Evolutionary conservation across 2,113 vertebrate species (phyloP).

Genomic region (Ploceus nigricollis): DNA sequence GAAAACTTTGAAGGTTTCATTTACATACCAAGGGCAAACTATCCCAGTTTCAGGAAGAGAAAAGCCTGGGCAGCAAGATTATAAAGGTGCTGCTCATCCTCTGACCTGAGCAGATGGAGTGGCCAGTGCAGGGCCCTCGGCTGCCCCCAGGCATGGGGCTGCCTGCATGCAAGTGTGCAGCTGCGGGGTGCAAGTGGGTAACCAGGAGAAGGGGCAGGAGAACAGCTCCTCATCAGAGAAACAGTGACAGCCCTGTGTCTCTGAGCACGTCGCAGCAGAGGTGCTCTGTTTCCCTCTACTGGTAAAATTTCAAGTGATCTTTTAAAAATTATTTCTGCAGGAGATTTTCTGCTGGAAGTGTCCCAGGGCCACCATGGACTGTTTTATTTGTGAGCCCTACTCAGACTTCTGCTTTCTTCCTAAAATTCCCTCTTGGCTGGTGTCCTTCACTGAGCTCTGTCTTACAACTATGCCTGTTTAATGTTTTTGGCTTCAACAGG

Average conservation of each 20-base stretch:
- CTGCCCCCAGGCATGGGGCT: neutral
- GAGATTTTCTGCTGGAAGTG: neutral
- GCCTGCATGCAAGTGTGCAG: accelerated
- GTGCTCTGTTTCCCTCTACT: slow-evolving; percentile 53
- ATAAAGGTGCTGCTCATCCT: neutral
- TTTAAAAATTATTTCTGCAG: neutral
- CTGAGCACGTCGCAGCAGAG: neutral
- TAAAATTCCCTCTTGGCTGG: neutral
- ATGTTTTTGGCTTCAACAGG: neutral
- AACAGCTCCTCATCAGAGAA: neutral
- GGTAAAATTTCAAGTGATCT: neutral
- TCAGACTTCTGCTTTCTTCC: neutral
- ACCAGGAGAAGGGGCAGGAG: neutral
- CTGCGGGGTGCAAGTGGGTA: accelerated
- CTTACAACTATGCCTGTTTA: neutral
- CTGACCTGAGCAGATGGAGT: neutral
- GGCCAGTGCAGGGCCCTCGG: accelerated
- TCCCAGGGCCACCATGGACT: accelerated
- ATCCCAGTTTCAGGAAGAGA: neutral
- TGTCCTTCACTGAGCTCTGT: neutral
- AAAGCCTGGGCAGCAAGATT: neutral
- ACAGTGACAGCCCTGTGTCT: neutral
- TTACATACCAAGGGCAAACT: neutral
- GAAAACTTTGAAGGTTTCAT: neutral
- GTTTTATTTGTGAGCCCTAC: neutral